Conservation (phyloP, 2,797 vertebrate species). For the Sebastolobus alascanus region DNA sequence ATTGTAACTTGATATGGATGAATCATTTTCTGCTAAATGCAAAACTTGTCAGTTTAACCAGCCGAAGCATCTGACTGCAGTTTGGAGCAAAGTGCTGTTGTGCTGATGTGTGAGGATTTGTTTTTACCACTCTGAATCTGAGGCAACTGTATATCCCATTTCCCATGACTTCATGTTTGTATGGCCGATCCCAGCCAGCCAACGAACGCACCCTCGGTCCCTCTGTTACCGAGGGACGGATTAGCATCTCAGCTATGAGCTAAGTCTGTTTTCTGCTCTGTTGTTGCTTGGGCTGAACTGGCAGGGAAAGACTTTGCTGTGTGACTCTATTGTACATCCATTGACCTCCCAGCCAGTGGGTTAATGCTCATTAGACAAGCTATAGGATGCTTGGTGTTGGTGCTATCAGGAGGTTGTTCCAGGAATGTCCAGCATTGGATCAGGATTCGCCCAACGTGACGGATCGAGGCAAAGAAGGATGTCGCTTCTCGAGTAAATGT, state of each 20-base stretch:
- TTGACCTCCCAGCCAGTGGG: constrained; percentile 70
- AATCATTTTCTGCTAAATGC: constrained; percentile 4
- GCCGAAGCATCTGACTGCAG: constrained; percentile 26
- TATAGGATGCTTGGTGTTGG: constrained; percentile 44
- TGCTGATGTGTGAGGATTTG: constrained; percentile 44
- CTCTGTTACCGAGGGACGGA: constrained; percentile 62
- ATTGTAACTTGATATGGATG: background rate
- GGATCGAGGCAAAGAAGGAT: constrained; percentile 10
- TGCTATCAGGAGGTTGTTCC: constrained; percentile 69
- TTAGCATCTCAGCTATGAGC: constrained; percentile 72
- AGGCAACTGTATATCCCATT: constrained; percentile 44
- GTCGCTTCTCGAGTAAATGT: constrained; percentile 43
- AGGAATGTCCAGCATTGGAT: constrained; percentile 53
- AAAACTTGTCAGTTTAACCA: constrained; percentile 18
- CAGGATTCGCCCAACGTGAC: constrained; percentile 37
- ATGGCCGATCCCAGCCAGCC: constrained; percentile 32
- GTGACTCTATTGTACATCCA: constrained; percentile 67
- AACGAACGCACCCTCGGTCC: constrained; percentile 22
- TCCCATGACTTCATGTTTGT: constrained; percentile 68
- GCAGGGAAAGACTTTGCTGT: constrained; percentile 53
- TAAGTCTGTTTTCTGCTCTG: constrained; percentile 73
- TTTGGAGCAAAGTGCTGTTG: constrained; percentile 22
- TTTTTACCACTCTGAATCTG: constrained; percentile 40
- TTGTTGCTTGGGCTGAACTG: constrained; percentile 59
- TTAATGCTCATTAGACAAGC: constrained; percentile 77